phyloP scores from a whole-genome alignment of 2,888 invertebrate genomes.

The Nymphalis c-album region DNA sequence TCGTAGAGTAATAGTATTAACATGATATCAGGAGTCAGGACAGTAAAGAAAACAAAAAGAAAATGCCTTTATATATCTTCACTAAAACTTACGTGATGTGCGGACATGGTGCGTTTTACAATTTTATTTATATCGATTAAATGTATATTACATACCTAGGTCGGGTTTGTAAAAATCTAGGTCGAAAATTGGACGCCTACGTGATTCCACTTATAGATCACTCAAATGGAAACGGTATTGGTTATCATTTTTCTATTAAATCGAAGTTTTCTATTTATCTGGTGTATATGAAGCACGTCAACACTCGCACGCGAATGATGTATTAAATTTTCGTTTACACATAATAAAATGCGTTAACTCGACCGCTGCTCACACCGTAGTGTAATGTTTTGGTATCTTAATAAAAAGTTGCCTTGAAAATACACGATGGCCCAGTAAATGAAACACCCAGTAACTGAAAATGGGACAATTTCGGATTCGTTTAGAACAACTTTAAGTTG shows the following conservation, averaged over 20 bases:
- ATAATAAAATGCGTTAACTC: slow-evolving; percentile 70
- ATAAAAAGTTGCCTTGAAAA: not conserved
- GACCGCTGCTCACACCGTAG: slow-evolving; percentile 52
- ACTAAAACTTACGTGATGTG: too few species aligned
- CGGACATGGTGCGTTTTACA: too few species aligned
- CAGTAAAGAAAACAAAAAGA: too few species aligned
- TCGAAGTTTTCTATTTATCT: slow-evolving; percentile 51
- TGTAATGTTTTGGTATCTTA: slow-evolving; percentile 25
- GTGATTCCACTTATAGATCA: slow-evolving; percentile 33
- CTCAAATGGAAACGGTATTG: slow-evolving; percentile 59
- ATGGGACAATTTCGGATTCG: too few species aligned
- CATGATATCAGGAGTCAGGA: too few species aligned
- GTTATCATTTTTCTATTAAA: slow-evolving; percentile 57
- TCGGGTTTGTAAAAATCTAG: slow-evolving; percentile 6
- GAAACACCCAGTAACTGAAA: too few species aligned
- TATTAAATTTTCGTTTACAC: slow-evolving; percentile 75
- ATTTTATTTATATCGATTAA: too few species aligned
- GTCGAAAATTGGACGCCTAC: not conserved
- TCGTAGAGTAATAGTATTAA: too few species aligned
- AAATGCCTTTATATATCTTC: too few species aligned
- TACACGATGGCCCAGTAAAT: too few species aligned
- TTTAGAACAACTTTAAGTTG: too few species aligned
- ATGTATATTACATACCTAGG: too few species aligned
- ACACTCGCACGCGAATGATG: slow-evolving; percentile 58
- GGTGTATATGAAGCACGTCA: slow-evolving; percentile 46